Evolutionary conservation across 2,888 invertebrate genomes (phyloP).

Genomic region (Oasisia sp.): DNA sequence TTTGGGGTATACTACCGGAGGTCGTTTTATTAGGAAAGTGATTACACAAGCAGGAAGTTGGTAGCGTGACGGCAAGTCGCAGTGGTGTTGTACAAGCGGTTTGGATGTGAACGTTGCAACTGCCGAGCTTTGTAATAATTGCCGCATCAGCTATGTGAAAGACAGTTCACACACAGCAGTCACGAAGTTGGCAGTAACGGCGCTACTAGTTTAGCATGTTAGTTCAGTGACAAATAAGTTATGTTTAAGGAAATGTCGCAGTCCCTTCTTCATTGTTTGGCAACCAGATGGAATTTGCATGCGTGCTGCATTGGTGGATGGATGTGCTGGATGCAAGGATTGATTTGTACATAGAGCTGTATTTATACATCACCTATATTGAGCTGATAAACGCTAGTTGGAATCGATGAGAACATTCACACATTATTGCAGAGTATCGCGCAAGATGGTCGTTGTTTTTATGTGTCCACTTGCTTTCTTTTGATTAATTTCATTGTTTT

Average conservation of each 20-base stretch:
- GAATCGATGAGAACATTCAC: background rate
- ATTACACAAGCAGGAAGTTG: background rate
- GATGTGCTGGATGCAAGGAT: background rate
- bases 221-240: background rate
- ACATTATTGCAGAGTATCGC: background rate
- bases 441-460: background rate
- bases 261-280: slow-evolving; percentile 1
- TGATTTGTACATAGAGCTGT: slow-evolving; percentile 17
- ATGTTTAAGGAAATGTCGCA: background rate
- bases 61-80: background rate
- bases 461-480: background rate
- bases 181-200: background rate
- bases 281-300: background rate
- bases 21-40: slow-evolving; percentile 12
- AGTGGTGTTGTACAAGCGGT: background rate
- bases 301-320: background rate
- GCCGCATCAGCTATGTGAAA: background rate
- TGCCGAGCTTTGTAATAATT: background rate
- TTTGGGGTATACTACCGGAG: background rate
- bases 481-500: background rate
- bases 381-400: background rate
- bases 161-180: background rate
- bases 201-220: background rate
- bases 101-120: background rate
- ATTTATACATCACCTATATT: slow-evolving; percentile 7